Conservation (phyloP, 2,888 invertebrate species). For the Nasonia oneida region DNA sequence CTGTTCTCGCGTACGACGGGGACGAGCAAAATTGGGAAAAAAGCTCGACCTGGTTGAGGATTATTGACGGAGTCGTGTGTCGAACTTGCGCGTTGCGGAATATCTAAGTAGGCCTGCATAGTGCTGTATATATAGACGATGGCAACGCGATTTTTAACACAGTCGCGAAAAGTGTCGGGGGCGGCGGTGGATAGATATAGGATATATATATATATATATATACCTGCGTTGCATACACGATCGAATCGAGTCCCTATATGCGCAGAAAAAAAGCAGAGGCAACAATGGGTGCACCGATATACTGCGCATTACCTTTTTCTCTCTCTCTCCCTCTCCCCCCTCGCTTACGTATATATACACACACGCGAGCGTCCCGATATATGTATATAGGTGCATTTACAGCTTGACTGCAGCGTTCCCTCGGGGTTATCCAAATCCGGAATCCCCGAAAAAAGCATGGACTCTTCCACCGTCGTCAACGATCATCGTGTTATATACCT, state of each 20-base stretch:
- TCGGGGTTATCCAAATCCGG: background rate
- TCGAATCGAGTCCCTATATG: background rate
- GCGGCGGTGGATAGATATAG: background rate
- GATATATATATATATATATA: background rate
- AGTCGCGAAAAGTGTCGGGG: background rate
- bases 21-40: background rate
- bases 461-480: background rate
- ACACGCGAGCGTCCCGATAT: background rate
- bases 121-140: background rate
- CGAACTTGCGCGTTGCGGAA: slow-evolving; percentile 1
- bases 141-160: background rate
- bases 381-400: background rate
- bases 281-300: slow-evolving; percentile 18
- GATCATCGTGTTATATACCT: background rate
- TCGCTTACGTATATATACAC: background rate
- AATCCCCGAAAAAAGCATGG: background rate
- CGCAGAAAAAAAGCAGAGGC: background rate
- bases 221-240: background rate
- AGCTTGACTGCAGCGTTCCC: background rate
- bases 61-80: slow-evolving; percentile 4
- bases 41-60: background rate
- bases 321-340: background rate
- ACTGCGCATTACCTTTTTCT: slow-evolving; percentile 47
- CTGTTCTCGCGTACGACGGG: background rate
- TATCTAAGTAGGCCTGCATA: background rate